Conservation (phyloP, 2,113 vertebrate species). For the Phalacrocorax pelagicus region DNA sequence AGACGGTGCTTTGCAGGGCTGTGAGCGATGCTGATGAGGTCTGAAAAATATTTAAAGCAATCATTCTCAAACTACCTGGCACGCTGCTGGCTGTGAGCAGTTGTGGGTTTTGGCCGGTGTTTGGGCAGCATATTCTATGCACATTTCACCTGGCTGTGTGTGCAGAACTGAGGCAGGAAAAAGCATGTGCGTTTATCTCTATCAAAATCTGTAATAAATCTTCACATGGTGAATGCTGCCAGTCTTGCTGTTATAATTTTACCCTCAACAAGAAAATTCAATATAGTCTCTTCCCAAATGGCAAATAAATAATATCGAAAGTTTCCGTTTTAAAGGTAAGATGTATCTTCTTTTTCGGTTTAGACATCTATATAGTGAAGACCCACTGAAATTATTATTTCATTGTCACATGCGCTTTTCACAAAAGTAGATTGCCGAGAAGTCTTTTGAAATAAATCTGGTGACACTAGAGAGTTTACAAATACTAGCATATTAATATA, state of each 20-base stretch:
- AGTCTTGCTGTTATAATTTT: constrained; percentile 27
- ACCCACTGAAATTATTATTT: constrained; percentile 60
- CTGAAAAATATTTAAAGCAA: background rate
- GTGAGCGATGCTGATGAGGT: background rate
- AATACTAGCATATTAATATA: constrained; percentile 89
- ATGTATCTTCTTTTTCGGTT: constrained; percentile 21
- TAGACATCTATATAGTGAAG: constrained; percentile 37
- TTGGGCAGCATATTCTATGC: background rate
- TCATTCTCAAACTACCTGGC: background rate
- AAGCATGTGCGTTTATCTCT: background rate
- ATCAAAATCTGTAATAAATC: background rate
- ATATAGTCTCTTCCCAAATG: constrained; percentile 29
- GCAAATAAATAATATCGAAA: constrained; percentile 15
- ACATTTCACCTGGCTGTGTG: background rate
- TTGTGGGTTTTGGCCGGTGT: background rate
- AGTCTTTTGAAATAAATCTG: constrained; percentile 80
- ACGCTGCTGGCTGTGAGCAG: background rate
- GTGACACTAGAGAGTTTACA: constrained; percentile 84
- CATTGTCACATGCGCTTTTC: constrained; percentile 71
- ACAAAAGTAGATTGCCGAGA: constrained; percentile 65
- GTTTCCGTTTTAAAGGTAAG: constrained; percentile 19
- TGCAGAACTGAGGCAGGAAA: background rate
- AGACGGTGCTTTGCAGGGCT: background rate
- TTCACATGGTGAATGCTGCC: background rate
- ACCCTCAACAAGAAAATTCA: constrained; percentile 23